These are phyloP conservation scores for Zelostemma sp. DNA, from an alignment of 1,140 invertebrate species.

Conservation along the genomic window DNA sequence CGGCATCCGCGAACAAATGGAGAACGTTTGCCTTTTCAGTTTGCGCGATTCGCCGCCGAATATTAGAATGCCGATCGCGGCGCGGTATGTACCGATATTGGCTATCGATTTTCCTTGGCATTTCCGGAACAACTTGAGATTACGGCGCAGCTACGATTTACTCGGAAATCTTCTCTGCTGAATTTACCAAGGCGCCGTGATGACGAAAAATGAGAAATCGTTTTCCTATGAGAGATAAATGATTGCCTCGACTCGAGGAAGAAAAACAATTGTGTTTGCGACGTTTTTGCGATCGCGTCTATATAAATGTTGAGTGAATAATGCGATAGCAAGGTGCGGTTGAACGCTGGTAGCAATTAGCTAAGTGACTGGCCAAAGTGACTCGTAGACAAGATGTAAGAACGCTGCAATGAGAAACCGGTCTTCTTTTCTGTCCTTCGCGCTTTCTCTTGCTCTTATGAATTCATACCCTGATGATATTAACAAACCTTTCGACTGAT, in stretches of 20 bases:
- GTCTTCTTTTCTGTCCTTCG: conserved; percentile 49
- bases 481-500: conserved; percentile 20
- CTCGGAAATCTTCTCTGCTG: too few species aligned
- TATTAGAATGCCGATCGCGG: too few species aligned
- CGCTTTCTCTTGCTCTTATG: conserved; percentile 32
- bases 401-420: conserved; percentile 64
- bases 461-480: conserved; percentile 25
- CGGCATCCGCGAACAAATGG: too few species aligned
- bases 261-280: too few species aligned
- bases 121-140: conserved; percentile 9
- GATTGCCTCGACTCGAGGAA: too few species aligned
- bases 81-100: too few species aligned
- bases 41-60: too few species aligned
- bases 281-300: conserved; percentile 35
- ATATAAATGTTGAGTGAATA: conserved; percentile 44
- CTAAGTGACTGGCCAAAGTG: conserved; percentile 56
- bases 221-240: too few species aligned
- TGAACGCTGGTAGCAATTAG: conserved; percentile 59
- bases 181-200: too few species aligned
- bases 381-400: conserved; percentile 64
- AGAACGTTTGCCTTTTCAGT: too few species aligned
- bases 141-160: neutral
- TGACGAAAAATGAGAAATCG: too few species aligned
- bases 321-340: conserved; percentile 35
- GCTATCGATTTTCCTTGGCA: conserved; percentile 30